Conservation (phyloP, 2,888 invertebrate species). For the Lepidochitona cinerea region DNA sequence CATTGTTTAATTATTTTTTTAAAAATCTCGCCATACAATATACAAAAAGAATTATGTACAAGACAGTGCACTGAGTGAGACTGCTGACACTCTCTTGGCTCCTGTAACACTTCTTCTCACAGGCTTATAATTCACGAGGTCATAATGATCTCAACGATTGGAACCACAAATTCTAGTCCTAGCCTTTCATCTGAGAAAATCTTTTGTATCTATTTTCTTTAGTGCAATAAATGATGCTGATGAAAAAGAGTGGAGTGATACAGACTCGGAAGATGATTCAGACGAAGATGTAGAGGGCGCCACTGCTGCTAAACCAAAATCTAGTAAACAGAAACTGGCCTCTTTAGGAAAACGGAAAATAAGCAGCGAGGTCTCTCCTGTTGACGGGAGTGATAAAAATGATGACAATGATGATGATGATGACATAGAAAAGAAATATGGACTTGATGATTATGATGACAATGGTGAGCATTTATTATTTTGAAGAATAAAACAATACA, state of each 20-base stretch:
- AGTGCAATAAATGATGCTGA: constrained; percentile 3
- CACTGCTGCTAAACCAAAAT: not conserved
- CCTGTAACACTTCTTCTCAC: too few relatives aligned
- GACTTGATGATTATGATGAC: constrained; percentile 71
- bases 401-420: constrained; percentile 55
- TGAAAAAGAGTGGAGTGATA: constrained; percentile 8
- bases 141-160: too few relatives aligned
- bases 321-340: not conserved
- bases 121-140: too few relatives aligned
- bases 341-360: constrained; percentile 16
- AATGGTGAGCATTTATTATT: constrained; percentile 63
- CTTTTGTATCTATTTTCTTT: not conserved
- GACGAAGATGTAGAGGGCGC: constrained; percentile 43
- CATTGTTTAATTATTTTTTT: too few relatives aligned
- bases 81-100: too few relatives aligned
- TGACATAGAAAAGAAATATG: constrained; percentile 70
- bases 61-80: too few relatives aligned
- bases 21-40: too few relatives aligned
- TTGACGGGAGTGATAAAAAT: not conserved
- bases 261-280: constrained; percentile 58
- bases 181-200: too few relatives aligned
- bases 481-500: too few relatives aligned
- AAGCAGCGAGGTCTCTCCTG: not conserved
- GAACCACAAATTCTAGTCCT: too few relatives aligned
- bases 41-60: too few relatives aligned